Base-by-base conservation (phyloP, 1,140 invertebrate genomes). In the Antheraea mylitta region DNA sequence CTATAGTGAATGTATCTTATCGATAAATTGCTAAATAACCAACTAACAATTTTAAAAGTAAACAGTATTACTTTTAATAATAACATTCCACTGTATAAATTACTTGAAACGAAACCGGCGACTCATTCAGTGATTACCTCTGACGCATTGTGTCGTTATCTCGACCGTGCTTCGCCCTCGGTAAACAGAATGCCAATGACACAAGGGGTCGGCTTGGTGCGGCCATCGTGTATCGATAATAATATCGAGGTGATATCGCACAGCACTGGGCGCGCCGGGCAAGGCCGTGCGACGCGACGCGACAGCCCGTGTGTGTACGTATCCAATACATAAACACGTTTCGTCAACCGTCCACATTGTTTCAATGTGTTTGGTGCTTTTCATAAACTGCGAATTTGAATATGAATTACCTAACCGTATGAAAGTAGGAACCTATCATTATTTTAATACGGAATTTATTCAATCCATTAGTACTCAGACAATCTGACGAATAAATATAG, bases 181-280 rank as follows among this genome's bases (percentile, higher is more conserved):
- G 45, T 91, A 89, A 89, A 91, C 86, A 87, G 67, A 85, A 80
- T 87, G 87, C 86, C 87, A 91, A 88, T 90, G 89, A 91, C 89
- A 87, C 78, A 76, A 73, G 85, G 79, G 82, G 82, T 83, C 86
- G 85, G 61, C 65, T 11, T 30, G 61, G 16, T 37, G 61, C 75
- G 45, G 38, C 38, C 45, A 13, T 6, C 81, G 62, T 70, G 73
- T 89, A 88, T 91, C 89, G 87, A 80, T 80, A 80, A 85, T 84
- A 85, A 77, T 74, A 75, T 72, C 69, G 69, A 69, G 60, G 60
- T 66, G 76, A 61, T 78, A 78, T 81, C 79, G 78, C 78, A 73
- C 87, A 87, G 64, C 86, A 89, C 89, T 90, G 80, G 79, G 68
- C 79, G 80, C 77, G 77, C 78, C 77, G 45, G 78, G 74, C 89